These are phyloP conservation scores for Drosophila setifemur DNA, from an alignment of 1,140 invertebrate species.

Conservation along the genomic window DNA sequence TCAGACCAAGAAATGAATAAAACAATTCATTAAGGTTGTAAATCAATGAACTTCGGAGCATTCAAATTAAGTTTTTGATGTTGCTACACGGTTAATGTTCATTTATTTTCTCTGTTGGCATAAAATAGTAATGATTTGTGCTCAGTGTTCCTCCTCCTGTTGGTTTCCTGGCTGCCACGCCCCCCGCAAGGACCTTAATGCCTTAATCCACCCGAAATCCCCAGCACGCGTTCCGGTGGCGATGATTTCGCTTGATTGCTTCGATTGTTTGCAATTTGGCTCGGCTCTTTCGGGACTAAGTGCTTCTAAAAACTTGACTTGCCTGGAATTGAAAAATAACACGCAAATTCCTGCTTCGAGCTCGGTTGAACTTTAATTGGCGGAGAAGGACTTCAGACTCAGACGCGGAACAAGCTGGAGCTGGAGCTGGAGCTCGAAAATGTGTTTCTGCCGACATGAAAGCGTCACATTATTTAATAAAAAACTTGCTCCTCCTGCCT, in stretches of 20 bases:
- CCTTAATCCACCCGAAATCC: conserved; percentile 71
- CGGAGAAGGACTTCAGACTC: no score
- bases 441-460: conserved; percentile 42
- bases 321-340: conserved; percentile 28
- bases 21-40: no score
- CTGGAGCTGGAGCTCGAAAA: background rate
- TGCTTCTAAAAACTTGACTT: conserved; percentile 42
- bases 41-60: no score
- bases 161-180: conserved; percentile 24
- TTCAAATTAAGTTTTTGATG: no score
- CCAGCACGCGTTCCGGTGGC: conserved; percentile 49
- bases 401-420: no score
- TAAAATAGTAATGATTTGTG: background rate
- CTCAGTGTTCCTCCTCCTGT: background rate
- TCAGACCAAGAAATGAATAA: background rate
- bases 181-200: conserved; percentile 32
- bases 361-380: conserved; percentile 39
- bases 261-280: conserved; percentile 71
- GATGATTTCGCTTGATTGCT: conserved; percentile 75
- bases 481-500: conserved; percentile 37
- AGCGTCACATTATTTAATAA: conserved; percentile 55
- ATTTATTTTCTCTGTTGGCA: no score
- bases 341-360: conserved; percentile 17
- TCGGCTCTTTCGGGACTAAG: conserved; percentile 9
- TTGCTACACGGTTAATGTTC: no score